Percentiles rank a stretch among this genome's conserved stretches.
Conservation (phyloP, 1,140 invertebrate genomes). For the Aradophagus sp. region DNA sequence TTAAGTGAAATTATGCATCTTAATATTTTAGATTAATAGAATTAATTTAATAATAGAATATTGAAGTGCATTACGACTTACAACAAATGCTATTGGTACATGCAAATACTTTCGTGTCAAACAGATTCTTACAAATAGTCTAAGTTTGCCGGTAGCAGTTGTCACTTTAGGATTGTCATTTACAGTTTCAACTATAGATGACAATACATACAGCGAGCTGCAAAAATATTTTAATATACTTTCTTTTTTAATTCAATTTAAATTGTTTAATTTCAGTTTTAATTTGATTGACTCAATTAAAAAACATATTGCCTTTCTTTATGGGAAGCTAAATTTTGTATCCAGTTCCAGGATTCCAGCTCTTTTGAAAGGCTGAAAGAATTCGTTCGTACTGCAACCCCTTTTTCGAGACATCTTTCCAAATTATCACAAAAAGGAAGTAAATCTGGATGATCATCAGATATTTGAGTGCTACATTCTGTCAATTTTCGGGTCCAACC, state of each 20-base stretch:
- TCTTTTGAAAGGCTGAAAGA: conserved; percentile 67
- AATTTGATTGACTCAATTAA: too few relatives aligned
- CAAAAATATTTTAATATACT: conserved; percentile 2
- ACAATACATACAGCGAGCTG: conserved; percentile 66
- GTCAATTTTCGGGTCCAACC: conserved; percentile 72
- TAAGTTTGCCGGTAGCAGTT: conserved; percentile 74
- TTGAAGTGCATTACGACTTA: too few relatives aligned
- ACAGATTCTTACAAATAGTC: conserved; percentile 77
- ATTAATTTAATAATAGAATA: too few relatives aligned
- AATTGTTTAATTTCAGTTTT: too few relatives aligned
- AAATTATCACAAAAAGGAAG: conserved; percentile 71
- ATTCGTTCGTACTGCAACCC: conserved; percentile 64
- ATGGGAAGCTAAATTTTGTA: conserved; percentile 69
- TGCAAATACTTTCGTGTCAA: conserved; percentile 77
- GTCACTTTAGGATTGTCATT: conserved; percentile 70
- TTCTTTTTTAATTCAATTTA: too few relatives aligned
- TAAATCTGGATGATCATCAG: conserved; percentile 69
- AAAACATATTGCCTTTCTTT: conserved; percentile 58
- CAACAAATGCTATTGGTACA: conserved; percentile 75
- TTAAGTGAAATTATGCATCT: too few relatives aligned
- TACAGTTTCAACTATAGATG: conserved; percentile 70
- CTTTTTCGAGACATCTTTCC: conserved; percentile 75
- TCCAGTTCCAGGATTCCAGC: conserved; percentile 74
- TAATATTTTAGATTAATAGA: too few relatives aligned
- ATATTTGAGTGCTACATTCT: conserved; percentile 65